Evolutionary conservation across 2,797 vertebrate species (phyloP).

Genomic region (Odontamblyopus lacepedii): DNA sequence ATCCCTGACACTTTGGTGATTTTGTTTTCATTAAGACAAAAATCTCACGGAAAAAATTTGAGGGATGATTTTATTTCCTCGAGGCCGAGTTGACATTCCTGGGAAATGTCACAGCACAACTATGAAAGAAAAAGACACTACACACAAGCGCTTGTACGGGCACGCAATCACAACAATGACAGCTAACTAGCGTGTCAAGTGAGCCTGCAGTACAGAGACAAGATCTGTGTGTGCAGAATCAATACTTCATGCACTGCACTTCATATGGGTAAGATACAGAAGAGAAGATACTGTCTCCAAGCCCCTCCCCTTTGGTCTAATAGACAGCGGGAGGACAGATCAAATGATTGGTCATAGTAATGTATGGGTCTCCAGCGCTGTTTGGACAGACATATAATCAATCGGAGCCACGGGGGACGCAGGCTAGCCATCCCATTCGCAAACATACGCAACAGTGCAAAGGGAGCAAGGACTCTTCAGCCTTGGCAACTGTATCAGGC

Average conservation of each 20-base stretch:
- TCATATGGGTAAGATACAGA: constrained; percentile 30
- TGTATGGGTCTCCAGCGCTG: constrained; percentile 51
- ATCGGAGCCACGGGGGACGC: constrained; percentile 61
- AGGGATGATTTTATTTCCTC: constrained; percentile 6
- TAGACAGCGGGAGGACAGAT: constrained; percentile 31
- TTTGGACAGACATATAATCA: constrained; percentile 68
- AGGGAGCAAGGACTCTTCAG: constrained; percentile 38
- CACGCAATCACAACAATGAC: constrained; percentile 20
- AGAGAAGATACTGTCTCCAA: constrained; percentile 13
- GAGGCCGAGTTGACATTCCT: constrained; percentile 32
- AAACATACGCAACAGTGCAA: constrained; percentile 37
- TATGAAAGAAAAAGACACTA: constrained; percentile 16
- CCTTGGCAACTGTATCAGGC: constrained; percentile 29
- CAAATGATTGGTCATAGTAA: constrained; percentile 59
- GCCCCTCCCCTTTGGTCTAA: constrained; percentile 30
- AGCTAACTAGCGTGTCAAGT: constrained; percentile 14
- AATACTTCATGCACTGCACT: constrained; percentile 40
- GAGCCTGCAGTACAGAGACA: constrained; percentile 12
- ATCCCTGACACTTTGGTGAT: constrained; percentile 22
- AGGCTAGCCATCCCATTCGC: constrained; percentile 41
- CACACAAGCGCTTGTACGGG: constrained; percentile 2
- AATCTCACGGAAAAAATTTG: constrained; percentile 3
- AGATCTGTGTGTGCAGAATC: constrained; percentile 29
- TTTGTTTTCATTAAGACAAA: constrained; percentile 12
- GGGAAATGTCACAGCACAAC: constrained; percentile 2